Conservation (phyloP, 2,888 invertebrate genomes). For the Ichneumoninae sp. region DNA sequence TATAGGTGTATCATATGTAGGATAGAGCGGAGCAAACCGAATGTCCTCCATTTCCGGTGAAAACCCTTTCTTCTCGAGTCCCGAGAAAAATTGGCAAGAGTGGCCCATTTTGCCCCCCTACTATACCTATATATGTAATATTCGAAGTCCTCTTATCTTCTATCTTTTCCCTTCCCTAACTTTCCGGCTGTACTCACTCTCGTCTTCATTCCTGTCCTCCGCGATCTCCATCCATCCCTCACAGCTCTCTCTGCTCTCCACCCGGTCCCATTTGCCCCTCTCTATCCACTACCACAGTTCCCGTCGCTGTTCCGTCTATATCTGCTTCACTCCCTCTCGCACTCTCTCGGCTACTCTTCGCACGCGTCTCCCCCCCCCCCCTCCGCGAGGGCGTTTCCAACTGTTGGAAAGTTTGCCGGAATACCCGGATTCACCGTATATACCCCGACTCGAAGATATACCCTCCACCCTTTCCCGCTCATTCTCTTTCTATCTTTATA, state of each 20-base stretch:
- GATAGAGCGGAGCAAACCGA: not conserved
- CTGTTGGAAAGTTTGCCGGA: constrained; percentile 54
- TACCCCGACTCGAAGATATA: constrained; percentile 39
- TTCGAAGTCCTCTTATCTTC: constrained; percentile 40
- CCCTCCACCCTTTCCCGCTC: not conserved
- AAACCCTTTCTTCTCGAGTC: not conserved
- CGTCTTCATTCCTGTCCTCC: constrained; percentile 29
- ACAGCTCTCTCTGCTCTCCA: constrained; percentile 52
- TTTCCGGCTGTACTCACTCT: constrained; percentile 43
- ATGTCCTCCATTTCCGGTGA: not conserved
- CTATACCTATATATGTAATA: constrained; percentile 28
- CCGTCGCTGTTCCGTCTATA: not conserved
- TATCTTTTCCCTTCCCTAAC: constrained; percentile 54
- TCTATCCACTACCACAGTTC: constrained; percentile 38
- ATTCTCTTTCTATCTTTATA: constrained; percentile 14
- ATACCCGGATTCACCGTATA: constrained; percentile 59
- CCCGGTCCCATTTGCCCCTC: constrained; percentile 51
- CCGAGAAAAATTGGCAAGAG: not conserved
- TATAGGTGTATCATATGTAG: not conserved
- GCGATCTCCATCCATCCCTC: constrained; percentile 55
- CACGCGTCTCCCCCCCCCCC: constrained; percentile 41
- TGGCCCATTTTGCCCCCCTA: not conserved
- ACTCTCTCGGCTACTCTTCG: constrained; percentile 31
- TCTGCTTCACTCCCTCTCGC: constrained; percentile 6
- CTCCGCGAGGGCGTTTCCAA: constrained; percentile 55